Conservation (phyloP, 2,113 vertebrate genomes). For the Anseranas semipalmata region DNA sequence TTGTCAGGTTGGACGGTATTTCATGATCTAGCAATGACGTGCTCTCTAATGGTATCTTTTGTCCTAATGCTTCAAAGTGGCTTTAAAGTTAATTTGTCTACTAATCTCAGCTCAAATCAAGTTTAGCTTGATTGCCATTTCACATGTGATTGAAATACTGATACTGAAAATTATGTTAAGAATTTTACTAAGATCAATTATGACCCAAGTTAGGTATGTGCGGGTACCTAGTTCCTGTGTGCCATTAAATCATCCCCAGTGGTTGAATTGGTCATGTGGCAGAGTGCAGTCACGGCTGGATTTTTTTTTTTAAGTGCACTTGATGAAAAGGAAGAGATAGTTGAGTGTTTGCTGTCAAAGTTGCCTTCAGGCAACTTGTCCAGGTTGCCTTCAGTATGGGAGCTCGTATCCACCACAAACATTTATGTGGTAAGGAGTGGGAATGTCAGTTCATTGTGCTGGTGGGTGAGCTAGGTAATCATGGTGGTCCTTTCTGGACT, state of each 20-base stretch:
- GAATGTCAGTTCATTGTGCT: neutral
- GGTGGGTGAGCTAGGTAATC: neutral
- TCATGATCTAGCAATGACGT: neutral
- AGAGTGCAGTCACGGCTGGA: neutral
- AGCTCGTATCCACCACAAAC: neutral
- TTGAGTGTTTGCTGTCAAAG: neutral
- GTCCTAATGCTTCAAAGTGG: neutral
- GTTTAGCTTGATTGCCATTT: neutral
- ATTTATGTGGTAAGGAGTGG: neutral
- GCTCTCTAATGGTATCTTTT: neutral
- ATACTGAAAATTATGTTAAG: neutral
- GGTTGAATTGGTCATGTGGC: neutral
- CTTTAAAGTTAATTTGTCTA: neutral
- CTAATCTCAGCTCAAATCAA: conserved; percentile 38
- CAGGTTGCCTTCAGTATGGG: neutral
- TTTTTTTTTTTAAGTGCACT: neutral
- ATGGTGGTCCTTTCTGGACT: neutral
- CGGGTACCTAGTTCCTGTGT: neutral
- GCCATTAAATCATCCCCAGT: conserved; percentile 10
- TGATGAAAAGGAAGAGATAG: neutral
- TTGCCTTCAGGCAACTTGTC: too few species aligned
- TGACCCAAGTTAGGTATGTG: neutral
- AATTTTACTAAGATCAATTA: conserved; percentile 1
- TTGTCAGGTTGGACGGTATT: neutral
- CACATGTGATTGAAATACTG: neutral